Conservation (phyloP, 2,888 invertebrate genomes). For the Tridacna crocea region DNA sequence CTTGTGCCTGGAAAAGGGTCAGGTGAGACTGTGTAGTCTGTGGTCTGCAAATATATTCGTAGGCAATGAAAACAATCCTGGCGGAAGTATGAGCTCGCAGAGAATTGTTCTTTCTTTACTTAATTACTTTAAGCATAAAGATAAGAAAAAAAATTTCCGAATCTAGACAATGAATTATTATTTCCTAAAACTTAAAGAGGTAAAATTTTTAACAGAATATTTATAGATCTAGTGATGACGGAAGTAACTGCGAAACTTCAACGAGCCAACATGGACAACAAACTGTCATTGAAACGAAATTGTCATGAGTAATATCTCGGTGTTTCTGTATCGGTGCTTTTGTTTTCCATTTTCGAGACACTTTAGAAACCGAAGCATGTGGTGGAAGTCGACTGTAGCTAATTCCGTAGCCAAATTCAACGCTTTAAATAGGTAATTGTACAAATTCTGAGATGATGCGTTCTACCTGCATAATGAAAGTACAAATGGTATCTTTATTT, state of each 20-base stretch:
- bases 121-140: too few relatives aligned
- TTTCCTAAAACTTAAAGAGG: too few relatives aligned
- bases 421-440: constrained; percentile 70
- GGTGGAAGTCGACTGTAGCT: constrained; percentile 65
- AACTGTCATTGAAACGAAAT: constrained; percentile 24
- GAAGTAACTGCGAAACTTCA: constrained; percentile 3
- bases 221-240: neutral
- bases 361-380: constrained; percentile 70
- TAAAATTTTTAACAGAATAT: neutral
- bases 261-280: constrained; percentile 56
- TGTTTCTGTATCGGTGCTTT: constrained; percentile 32
- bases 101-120: neutral
- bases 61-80: constrained; percentile 63
- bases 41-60: constrained; percentile 24
- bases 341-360: constrained; percentile 38
- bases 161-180: too few relatives aligned
- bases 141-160: too few relatives aligned
- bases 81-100: constrained; percentile 44
- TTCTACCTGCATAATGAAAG: constrained; percentile 18
- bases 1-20: too few relatives aligned
- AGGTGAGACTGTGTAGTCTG: too few relatives aligned
- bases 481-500: neutral
- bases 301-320: constrained; percentile 39
- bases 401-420: constrained; percentile 67
- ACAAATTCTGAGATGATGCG: neutral